Percentiles rank a stretch among this genome's conserved stretches.
Evolutionary conservation across 2,888 invertebrate species (phyloP).

Genomic region (Galerucella calmariensis): DNA sequence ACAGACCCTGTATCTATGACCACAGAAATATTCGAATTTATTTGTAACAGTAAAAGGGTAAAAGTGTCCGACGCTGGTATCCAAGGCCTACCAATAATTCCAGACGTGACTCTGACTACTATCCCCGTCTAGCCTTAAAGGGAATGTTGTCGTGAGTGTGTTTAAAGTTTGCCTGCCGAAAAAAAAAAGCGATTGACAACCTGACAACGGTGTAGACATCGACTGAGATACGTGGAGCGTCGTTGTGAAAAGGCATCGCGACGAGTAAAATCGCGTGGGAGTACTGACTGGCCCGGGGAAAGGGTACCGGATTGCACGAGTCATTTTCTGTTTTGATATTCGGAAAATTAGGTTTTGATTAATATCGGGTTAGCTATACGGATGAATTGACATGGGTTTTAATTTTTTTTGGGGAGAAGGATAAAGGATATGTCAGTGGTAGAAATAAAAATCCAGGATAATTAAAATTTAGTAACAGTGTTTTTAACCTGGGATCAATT

Average conservation of each 20-base stretch:
- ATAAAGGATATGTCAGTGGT: background rate
- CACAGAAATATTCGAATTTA: too few relatives aligned
- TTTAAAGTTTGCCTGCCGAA: slow-evolving; percentile 49
- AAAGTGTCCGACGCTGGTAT: slow-evolving; percentile 22
- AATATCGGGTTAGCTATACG: background rate
- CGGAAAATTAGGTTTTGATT: background rate
- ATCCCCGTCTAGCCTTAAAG: slow-evolving; percentile 51
- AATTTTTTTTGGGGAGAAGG: background rate
- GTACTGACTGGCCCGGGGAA: background rate
- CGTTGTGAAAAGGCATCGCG: slow-evolving; percentile 3
- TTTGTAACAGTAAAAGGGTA: background rate
- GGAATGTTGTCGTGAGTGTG: slow-evolving; percentile 44
- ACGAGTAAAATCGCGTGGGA: slow-evolving; percentile 6
- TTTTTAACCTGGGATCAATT: too few relatives aligned
- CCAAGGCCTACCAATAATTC: slow-evolving; percentile 34
- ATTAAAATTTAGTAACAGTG: too few relatives aligned
- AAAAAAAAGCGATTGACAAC: slow-evolving; percentile 36
- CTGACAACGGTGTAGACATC: slow-evolving; percentile 31
- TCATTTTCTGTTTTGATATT: background rate
- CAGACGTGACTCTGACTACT: slow-evolving; percentile 44
- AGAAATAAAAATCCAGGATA: too few relatives aligned
- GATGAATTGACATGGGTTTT: background rate
- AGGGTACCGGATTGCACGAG: slow-evolving; percentile 9
- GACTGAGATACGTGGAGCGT: slow-evolving; percentile 32
- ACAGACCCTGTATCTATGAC: too few relatives aligned